Evolutionary conservation across 2,888 invertebrate genomes (phyloP).

Genomic region (Ophion ventricosus): DNA sequence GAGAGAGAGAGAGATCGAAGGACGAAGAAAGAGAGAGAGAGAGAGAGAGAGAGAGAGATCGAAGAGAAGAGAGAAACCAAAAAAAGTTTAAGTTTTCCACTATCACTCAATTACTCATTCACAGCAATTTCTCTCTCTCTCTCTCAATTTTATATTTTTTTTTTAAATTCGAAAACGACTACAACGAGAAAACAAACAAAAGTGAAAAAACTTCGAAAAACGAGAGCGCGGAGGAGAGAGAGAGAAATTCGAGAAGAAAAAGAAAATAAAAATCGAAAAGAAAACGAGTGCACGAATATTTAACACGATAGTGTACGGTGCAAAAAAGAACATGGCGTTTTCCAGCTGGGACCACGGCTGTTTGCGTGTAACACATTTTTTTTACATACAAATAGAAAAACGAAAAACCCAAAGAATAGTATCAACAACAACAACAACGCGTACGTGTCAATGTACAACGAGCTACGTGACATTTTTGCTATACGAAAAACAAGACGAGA

Average conservation of each 20-base stretch:
- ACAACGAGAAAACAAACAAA: constrained; percentile 38
- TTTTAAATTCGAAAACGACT: not conserved
- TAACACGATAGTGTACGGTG: constrained; percentile 53
- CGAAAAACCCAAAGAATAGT: not conserved
- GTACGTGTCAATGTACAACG: constrained; percentile 51
- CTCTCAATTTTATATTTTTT: not conserved
- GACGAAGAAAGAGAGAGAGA: not conserved
- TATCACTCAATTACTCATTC: not conserved
- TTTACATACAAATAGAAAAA: too few relatives aligned
- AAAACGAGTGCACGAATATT: constrained; percentile 33
- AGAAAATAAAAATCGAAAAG: constrained; percentile 21
- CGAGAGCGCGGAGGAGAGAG: constrained; percentile 5
- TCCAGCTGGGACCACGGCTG: constrained; percentile 47
- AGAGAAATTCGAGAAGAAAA: constrained; percentile 12
- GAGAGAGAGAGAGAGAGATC: too few relatives aligned
- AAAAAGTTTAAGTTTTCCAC: not conserved
- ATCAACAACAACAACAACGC: not conserved
- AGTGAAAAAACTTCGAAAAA: constrained; percentile 5
- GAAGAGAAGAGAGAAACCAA: too few relatives aligned
- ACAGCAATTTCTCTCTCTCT: not conserved
- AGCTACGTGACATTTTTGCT: constrained; percentile 53
- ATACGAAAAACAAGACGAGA: constrained; percentile 2
- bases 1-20: not conserved
- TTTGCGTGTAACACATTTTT: not conserved
- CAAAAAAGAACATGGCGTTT: constrained; percentile 51